Base-by-base conservation (phyloP, 1,140 invertebrate species). In the Drosophila tani region DNA sequence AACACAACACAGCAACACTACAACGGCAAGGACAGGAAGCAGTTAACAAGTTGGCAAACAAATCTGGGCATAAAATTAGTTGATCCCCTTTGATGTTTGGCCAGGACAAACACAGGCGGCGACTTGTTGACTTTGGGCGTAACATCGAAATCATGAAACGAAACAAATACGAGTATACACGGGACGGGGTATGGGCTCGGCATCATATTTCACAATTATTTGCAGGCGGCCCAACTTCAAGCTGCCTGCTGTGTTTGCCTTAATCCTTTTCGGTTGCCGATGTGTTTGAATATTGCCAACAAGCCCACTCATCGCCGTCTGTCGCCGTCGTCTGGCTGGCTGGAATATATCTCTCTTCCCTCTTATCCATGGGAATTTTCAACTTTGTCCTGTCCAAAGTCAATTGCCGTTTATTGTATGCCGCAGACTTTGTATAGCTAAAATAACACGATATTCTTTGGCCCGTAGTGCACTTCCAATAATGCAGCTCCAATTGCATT, bases 371-470 rank as follows among this genome's bases (percentile, higher is more conserved):
- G 7, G 60, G 17, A 69, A 63, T 55, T 78, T 74, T 63, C 63
- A 80, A 68, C 50, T 77, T 77, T 68, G 67, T 81, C 51, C 71
- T 53, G 49, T 64, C 38, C 60, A 78, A 84, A 87, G 85, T 90
- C 84, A 88, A 90, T 90, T 90, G 86, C 21, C 81, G 81, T 81
- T 84, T 78, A 87, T 87, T 90, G 78, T 82, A 65, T 53, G 80
- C 88, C 82, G 90, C 90, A 91, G 90, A 91, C 90, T 91, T 91
- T 91, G 90, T 91, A 91, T 80, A 91, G 82, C 85, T 83, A 91
- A 91, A 91, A 91, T 91, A 91, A 91, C 82, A 90, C 69, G 60
- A 81, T 81, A 81, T 78, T 79, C 59, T 79, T 78, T 67, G 73
- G 60, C 38, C 38, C 65, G 55, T 46, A 79, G 67, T 69, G 35